Conservation (phyloP, 2,888 invertebrate genomes). For the Artemia sinica region DNA sequence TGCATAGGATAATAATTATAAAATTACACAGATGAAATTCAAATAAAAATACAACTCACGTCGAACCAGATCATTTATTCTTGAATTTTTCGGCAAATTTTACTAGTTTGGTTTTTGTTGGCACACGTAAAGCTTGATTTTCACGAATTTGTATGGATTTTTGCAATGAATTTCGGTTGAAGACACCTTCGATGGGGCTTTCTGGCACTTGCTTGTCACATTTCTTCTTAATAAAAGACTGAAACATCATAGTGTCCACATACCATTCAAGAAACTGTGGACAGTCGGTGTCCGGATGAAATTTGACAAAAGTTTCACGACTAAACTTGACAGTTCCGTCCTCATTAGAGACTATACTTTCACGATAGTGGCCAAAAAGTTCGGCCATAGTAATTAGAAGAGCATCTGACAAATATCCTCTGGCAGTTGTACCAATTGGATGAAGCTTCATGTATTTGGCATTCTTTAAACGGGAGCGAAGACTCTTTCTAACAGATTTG, state of each 20-base stretch:
- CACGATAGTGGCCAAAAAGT: constrained; percentile 4
- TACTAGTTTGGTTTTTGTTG: too few species aligned
- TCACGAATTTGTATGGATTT: too few species aligned
- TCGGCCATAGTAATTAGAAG: background rate
- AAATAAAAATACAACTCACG: too few species aligned
- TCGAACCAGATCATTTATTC: too few species aligned
- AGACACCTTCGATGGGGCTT: too few species aligned
- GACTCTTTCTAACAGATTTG: constrained; percentile 1
- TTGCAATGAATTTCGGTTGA: too few species aligned
- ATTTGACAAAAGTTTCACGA: background rate
- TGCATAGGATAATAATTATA: too few species aligned
- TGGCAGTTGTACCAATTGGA: background rate
- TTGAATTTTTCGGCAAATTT: too few species aligned
- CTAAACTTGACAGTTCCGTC: background rate
- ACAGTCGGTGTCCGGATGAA: background rate
- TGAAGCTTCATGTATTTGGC: background rate
- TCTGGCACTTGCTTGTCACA: too few species aligned
- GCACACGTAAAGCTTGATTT: too few species aligned
- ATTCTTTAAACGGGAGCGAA: background rate
- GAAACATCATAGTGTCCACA: constrained; percentile 11
- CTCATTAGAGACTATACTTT: background rate
- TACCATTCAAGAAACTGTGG: background rate
- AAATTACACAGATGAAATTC: too few species aligned
- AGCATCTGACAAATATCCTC: background rate
- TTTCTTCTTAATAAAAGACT: background rate